phyloP scores from a whole-genome alignment of 2,888 invertebrate species.

The Drosophila subquinaria region DNA sequence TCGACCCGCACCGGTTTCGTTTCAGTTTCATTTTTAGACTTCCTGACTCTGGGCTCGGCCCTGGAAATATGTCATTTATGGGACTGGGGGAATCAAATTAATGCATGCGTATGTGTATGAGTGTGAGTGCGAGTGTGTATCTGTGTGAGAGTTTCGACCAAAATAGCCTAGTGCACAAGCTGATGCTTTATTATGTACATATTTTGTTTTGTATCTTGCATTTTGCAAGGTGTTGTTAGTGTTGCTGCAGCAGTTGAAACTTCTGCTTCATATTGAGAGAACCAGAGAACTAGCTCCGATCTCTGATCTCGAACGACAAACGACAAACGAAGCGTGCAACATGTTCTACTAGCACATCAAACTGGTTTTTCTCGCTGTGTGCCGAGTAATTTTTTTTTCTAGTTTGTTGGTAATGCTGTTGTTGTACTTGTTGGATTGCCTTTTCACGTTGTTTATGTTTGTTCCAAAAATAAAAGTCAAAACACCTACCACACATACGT shows the following conservation, averaged over 20 bases:
- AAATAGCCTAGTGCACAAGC: slow-evolving; percentile 53
- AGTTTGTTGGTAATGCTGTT: slow-evolving; percentile 44
- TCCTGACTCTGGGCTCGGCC: slow-evolving; percentile 66
- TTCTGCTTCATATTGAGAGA: slow-evolving; percentile 64
- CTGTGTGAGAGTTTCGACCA: slow-evolving; percentile 25
- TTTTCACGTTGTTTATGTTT: slow-evolving; percentile 52
- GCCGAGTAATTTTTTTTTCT: slow-evolving; percentile 28
- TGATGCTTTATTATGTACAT: slow-evolving; percentile 11
- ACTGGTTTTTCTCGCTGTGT: slow-evolving; percentile 68
- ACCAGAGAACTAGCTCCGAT: slow-evolving; percentile 29
- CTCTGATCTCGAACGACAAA: slow-evolving; percentile 35
- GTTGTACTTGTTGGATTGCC: slow-evolving; percentile 50
- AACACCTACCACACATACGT: slow-evolving; percentile 35
- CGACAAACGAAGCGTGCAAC: slow-evolving; percentile 59
- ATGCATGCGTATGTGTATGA: neutral
- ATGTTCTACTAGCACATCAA: slow-evolving; percentile 69
- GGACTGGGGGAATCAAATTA: slow-evolving; percentile 41
- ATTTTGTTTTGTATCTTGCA: slow-evolving; percentile 6
- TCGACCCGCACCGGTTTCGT: slow-evolving; percentile 57
- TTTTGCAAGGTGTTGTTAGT: slow-evolving; percentile 39
- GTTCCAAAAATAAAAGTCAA: slow-evolving; percentile 69
- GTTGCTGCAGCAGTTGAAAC: slow-evolving; percentile 46
- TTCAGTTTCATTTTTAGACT: slow-evolving; percentile 57
- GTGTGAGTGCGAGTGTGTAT: neutral
- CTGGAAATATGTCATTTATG: slow-evolving; percentile 74